Base-by-base conservation (phyloP, 2,888 invertebrate genomes). In the Drosophila anceps region DNA sequence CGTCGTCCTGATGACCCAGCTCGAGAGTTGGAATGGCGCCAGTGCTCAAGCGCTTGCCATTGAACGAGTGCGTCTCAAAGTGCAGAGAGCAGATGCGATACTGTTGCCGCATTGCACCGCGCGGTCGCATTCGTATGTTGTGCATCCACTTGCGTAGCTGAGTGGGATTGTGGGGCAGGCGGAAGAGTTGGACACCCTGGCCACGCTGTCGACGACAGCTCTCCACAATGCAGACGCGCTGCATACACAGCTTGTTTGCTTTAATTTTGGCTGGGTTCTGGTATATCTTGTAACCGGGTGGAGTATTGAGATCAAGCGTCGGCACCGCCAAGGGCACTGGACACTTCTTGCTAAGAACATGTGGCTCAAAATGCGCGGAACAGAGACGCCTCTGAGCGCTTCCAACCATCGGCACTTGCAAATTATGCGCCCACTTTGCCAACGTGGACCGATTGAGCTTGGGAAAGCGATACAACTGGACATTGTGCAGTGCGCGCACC, bases 21-120 rank as follows among this genome's bases (percentile, higher is more conserved):
- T 91, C 84, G 10, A 91, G 65, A 0, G 91, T 91, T 7, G 91
- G 91, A 68, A 91, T 91, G 2, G 91, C 92, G 1, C 91, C 92
- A 0, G 86, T 84, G 24, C 90, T 90, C n/a, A 91, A 43, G 10
- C 89, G 84, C 24, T 81, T 84, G 0, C 85, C 88, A 31, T 90
- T 91, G 41, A 92, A 92, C n/a, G 92, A 91, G 50, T 92, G 92
- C 9, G 91, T 70, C 48, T 92, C 91, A 59, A 91, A 91, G 62
- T 91, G 91, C 4, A 74, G 75, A 5, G 92, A 87, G n/a, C 91
- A 91, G 1, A 91, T 85, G 27, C 91, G 90, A 43, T 87, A 84
- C 44, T 91, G 86, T 0, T 83, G 79, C 9, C 88, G 88, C 80
- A 87, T 83, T 1, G 80, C 76, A 0, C 87, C 88, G 5, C 88